These are phyloP conservation scores for Notodonta dromedarius DNA, from an alignment of 2,888 invertebrate genomes.

Conservation along the genomic window DNA sequence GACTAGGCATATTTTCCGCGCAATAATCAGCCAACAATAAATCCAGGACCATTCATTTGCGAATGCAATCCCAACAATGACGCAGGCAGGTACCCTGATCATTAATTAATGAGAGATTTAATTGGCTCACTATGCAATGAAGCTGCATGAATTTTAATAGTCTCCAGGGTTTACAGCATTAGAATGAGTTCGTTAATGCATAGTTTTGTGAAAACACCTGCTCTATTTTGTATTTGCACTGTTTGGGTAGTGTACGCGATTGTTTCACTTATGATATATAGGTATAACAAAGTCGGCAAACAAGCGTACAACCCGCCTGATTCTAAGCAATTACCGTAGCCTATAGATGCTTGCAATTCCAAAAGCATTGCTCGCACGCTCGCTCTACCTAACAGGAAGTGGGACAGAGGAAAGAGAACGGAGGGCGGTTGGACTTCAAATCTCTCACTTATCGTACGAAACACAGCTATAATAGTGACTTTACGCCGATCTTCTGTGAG, in stretches of 20 bases:
- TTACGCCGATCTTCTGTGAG: too few species aligned
- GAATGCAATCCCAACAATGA: constrained; percentile 32
- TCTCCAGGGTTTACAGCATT: constrained; percentile 35
- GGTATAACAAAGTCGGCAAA: too few species aligned
- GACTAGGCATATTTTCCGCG: not conserved
- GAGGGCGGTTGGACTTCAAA: too few species aligned
- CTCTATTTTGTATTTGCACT: constrained; percentile 21
- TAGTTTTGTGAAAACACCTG: constrained; percentile 25
- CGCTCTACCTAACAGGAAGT: too few species aligned
- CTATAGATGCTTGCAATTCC: too few species aligned
- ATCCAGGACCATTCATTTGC: constrained; percentile 35
- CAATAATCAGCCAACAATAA: constrained; percentile 19
- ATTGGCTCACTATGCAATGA: constrained; percentile 44
- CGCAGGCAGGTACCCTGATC: constrained; percentile 32
- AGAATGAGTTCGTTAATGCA: constrained; percentile 23
- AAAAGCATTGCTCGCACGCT: too few species aligned
- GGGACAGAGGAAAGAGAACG: too few species aligned
- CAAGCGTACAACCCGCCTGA: too few species aligned
- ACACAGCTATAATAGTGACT: too few species aligned
- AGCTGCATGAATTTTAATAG: constrained; percentile 42
- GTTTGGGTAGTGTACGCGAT: constrained; percentile 19
- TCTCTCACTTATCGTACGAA: too few species aligned
- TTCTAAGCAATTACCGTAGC: too few species aligned
- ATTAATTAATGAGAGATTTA: constrained; percentile 57
- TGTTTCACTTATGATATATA: not conserved